Evolutionary conservation across 2,113 vertebrate genomes (phyloP).

Genomic region (Menura novaehollandiae): DNA sequence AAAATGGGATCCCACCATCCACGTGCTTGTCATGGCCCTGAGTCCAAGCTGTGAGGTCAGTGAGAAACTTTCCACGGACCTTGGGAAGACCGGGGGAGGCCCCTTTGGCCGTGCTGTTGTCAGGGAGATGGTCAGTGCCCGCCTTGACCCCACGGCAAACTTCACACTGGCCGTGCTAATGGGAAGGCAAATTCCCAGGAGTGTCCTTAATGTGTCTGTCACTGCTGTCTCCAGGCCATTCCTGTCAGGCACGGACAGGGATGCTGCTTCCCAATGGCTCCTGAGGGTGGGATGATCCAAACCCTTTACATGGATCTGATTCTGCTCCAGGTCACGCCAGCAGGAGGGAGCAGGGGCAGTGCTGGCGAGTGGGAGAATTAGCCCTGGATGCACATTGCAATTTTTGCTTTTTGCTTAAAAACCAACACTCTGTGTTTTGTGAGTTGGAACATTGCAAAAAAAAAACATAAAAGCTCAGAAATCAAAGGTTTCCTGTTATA

Average conservation of each 20-base stretch:
- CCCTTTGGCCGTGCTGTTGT: background rate
- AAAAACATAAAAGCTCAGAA: constrained; percentile 40
- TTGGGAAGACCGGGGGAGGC: background rate
- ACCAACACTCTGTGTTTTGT: background rate
- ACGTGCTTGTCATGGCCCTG: background rate
- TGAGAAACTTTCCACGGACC: background rate
- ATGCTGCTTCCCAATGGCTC: background rate
- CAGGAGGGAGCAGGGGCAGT: background rate
- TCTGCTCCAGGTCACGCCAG: background rate
- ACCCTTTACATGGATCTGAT: background rate
- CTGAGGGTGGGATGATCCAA: background rate
- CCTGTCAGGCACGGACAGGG: background rate
- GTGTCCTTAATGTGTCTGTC: background rate
- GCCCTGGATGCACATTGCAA: background rate
- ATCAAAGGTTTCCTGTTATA: constrained; percentile 83
- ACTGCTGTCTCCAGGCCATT: background rate
- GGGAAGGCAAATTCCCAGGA: background rate
- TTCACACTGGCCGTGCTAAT: rapidly evolving
- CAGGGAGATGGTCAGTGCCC: background rate
- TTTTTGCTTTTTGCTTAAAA: background rate
- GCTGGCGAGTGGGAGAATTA: background rate
- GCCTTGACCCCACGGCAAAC: background rate
- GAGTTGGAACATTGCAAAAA: constrained; percentile 17
- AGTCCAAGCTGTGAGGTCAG: background rate
- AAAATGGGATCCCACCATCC: background rate